These are phyloP conservation scores for Melospiza georgiana DNA, from an alignment of 2,113 vertebrate genomes.

Conservation along the genomic window DNA sequence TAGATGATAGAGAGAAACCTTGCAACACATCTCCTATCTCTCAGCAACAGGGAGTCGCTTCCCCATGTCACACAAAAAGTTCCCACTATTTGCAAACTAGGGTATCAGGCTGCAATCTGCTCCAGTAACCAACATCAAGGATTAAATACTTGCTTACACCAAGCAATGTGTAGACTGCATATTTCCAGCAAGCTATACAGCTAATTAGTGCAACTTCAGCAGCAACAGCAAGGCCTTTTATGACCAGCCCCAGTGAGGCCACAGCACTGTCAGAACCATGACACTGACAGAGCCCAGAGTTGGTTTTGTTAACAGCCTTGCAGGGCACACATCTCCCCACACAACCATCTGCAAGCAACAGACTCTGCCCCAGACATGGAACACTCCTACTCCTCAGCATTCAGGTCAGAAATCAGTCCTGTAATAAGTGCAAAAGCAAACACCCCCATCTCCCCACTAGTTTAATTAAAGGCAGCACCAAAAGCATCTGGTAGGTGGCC, in stretches of 20 bases:
- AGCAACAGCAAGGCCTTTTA: conserved; percentile 18
- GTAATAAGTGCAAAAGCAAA: neutral
- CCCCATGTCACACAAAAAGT: neutral
- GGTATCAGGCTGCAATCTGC: neutral
- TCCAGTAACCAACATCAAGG: neutral
- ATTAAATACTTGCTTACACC: conserved; percentile 24
- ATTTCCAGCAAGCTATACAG: conserved; percentile 15
- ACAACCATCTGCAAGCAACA: neutral
- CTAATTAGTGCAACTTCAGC: conserved; percentile 45
- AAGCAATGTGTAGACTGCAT: neutral
- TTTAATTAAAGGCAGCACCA: conserved; percentile 47
- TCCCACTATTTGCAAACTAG: neutral
- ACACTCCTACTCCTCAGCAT: neutral
- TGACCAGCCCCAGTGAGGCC: neutral
- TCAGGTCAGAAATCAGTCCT: neutral
- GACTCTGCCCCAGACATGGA: neutral
- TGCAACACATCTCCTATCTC: conserved; percentile 14
- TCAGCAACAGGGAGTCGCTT: neutral
- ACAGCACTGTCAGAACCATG: neutral
- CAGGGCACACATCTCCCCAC: neutral
- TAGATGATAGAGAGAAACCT: neutral
- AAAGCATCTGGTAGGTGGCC: neutral
- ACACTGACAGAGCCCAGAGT: neutral
- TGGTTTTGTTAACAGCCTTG: neutral
- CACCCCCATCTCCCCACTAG: neutral